Percentiles rank a stretch among this genome's conserved stretches.
Evolutionary conservation across 2,797 vertebrate genomes (phyloP).

Genomic region (Sebastes paucispinis): DNA sequence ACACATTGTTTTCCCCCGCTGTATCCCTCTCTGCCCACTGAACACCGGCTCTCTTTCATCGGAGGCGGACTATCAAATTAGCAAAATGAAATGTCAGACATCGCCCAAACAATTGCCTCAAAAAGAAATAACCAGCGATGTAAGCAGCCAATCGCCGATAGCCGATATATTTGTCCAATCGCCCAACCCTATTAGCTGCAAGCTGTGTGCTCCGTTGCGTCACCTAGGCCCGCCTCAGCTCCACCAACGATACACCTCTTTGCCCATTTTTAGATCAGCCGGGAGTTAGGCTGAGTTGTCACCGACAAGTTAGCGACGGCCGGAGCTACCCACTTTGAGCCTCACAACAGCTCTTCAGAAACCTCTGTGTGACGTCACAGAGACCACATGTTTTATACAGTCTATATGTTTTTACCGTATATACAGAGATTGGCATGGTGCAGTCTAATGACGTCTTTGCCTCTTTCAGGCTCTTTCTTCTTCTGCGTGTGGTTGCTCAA

Average conservation of each 20-base stretch:
- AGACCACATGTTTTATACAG: background rate
- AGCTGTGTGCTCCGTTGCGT: background rate
- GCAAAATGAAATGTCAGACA: too few species aligned
- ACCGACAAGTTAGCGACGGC: background rate
- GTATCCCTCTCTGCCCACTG: too few species aligned
- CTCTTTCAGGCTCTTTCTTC: conserved; percentile 2
- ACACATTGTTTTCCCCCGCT: too few species aligned
- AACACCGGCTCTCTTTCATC: too few species aligned
- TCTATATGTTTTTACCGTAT: background rate
- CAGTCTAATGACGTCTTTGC: background rate
- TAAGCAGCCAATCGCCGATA: too few species aligned
- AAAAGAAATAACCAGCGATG: too few species aligned
- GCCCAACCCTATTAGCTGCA: background rate
- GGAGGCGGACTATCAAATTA: rapidly evolving
- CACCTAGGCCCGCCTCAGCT: background rate
- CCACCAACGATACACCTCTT: background rate
- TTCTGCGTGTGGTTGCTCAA: conserved; percentile 16
- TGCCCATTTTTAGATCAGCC: background rate
- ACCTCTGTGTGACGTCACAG: background rate
- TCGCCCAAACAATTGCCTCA: too few species aligned
- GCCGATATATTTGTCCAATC: too few species aligned
- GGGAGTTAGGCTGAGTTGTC: background rate
- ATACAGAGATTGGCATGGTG: background rate
- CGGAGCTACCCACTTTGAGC: background rate
- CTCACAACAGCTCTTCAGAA: background rate